A percentile compares a stretch with the other conserved stretches of the same genome.
These are phyloP conservation scores for Drosophila testacea DNA, from an alignment of 2,888 invertebrate species.

Conservation along the genomic window DNA sequence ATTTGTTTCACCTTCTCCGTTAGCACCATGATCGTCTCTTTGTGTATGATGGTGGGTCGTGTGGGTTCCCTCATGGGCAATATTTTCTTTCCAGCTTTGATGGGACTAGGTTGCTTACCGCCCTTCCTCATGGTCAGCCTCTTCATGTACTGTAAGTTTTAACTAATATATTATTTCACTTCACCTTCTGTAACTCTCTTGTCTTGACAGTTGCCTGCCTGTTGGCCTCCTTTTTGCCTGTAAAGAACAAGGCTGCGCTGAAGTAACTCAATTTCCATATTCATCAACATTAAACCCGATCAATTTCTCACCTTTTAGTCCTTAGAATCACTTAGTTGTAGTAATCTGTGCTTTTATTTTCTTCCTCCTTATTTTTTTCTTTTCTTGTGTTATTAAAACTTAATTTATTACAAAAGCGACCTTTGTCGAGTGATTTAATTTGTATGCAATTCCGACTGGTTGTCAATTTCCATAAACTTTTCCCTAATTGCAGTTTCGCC, in stretches of 20 bases:
- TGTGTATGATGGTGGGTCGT: constrained; percentile 90
- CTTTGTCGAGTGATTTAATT: constrained; percentile 47
- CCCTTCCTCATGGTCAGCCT: constrained; percentile 89
- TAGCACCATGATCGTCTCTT: constrained; percentile 90
- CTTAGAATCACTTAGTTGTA: constrained; percentile 14
- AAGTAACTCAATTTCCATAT: constrained; percentile 49
- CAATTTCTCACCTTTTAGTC: constrained; percentile 25
- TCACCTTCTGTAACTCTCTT: neutral
- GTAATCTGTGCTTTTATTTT: neutral
- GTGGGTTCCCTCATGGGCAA: constrained; percentile 90
- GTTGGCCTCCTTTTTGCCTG: constrained; percentile 61
- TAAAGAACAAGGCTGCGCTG: constrained; percentile 70
- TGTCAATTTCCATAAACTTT: constrained; percentile 55
- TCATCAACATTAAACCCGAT: constrained; percentile 29
- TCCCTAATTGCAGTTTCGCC: constrained; percentile 44
- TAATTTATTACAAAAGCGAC: constrained; percentile 69
- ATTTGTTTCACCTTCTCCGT: neutral
- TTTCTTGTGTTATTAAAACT: constrained; percentile 57
- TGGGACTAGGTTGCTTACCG: constrained; percentile 89
- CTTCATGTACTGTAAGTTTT: constrained; percentile 87
- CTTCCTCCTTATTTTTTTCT: constrained; percentile 2
- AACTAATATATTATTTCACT: too few relatives aligned
- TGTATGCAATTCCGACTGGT: constrained; percentile 59
- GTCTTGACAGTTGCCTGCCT: constrained; percentile 54
- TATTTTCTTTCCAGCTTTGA: constrained; percentile 89